Evolutionary conservation across 2,797 vertebrate genomes (phyloP).

Genomic region (Perodicticus potto): DNA sequence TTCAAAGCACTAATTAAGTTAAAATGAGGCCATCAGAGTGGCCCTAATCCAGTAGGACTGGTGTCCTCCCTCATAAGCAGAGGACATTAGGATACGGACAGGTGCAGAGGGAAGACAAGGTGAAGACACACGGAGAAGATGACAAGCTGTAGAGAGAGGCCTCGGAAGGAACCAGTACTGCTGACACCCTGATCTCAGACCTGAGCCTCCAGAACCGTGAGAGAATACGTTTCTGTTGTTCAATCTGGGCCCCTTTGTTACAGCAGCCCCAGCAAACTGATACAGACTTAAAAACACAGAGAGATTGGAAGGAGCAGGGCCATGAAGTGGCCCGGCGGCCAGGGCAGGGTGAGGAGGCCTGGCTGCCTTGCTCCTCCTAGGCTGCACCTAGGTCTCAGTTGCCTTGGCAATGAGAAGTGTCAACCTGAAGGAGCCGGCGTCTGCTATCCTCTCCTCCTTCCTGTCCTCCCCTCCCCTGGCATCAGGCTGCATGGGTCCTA

Average conservation of each 20-base stretch:
- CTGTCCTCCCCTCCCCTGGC: neutral
- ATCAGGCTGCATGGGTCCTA: neutral
- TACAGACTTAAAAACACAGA: neutral
- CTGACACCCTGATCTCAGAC: accelerated
- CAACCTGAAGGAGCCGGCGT: neutral
- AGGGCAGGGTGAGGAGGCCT: neutral
- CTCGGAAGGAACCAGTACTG: neutral
- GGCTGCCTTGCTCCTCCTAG: neutral
- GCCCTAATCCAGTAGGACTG: neutral
- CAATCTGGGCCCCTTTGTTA: neutral
- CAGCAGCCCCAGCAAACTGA: neutral
- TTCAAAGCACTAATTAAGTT: neutral
- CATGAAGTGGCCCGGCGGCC: neutral
- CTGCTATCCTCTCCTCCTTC: neutral
- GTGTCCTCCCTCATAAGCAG: neutral
- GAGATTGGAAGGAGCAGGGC: neutral
- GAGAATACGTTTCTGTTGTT: accelerated
- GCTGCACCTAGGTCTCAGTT: slow-evolving; percentile 59
- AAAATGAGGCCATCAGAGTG: neutral
- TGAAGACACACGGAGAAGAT: neutral
- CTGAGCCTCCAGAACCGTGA: neutral
- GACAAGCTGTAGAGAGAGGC: neutral
- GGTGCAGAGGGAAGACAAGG: neutral
- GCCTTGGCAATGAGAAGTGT: slow-evolving; percentile 60
- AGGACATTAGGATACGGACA: neutral